Percentiles rank a stretch among this genome's conserved stretches.
phyloP scores from a whole-genome alignment of 2,797 vertebrate genomes.

The Fundulus diaphanus region DNA sequence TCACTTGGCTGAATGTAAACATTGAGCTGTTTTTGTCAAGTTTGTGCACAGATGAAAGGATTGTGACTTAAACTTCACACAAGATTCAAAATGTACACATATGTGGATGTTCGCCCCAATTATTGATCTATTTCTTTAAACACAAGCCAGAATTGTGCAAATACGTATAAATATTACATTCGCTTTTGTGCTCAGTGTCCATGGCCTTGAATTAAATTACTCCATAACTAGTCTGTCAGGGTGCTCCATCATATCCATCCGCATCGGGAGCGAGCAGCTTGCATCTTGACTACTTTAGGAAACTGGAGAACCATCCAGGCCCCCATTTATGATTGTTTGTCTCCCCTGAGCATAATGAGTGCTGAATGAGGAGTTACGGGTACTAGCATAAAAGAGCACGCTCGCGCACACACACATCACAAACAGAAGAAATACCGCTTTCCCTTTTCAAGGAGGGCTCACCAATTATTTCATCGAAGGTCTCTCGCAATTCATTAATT shows the following conservation, averaged over 20 bases:
- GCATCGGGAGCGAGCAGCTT: slow-evolving; percentile 10
- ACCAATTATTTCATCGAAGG: slow-evolving; percentile 73
- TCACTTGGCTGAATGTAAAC: not conserved
- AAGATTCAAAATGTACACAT: too few species aligned
- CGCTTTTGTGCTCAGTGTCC: slow-evolving; percentile 1
- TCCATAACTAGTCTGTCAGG: not conserved
- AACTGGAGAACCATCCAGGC: slow-evolving; percentile 12
- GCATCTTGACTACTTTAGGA: slow-evolving; percentile 20
- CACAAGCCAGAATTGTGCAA: not conserved
- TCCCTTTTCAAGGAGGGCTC: slow-evolving; percentile 18
- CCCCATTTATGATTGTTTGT: slow-evolving; percentile 12
- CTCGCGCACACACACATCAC: not conserved
- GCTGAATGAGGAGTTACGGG: slow-evolving; percentile 12
- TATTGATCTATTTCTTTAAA: not conserved
- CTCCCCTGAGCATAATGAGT: slow-evolving; percentile 4
- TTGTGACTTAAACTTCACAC: too few species aligned
- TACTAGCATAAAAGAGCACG: not conserved
- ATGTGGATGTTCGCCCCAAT: too few species aligned
- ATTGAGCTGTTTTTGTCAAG: not conserved
- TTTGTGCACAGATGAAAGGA: too few species aligned
- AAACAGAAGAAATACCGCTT: not conserved
- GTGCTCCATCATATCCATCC: slow-evolving; percentile 13
- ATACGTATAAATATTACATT: not conserved
- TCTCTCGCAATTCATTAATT: not conserved
- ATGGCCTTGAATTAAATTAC: slow-evolving; percentile 8